Evolutionary conservation across 2,888 invertebrate genomes (phyloP).

Genomic region (Dolichopus griseipennis): DNA sequence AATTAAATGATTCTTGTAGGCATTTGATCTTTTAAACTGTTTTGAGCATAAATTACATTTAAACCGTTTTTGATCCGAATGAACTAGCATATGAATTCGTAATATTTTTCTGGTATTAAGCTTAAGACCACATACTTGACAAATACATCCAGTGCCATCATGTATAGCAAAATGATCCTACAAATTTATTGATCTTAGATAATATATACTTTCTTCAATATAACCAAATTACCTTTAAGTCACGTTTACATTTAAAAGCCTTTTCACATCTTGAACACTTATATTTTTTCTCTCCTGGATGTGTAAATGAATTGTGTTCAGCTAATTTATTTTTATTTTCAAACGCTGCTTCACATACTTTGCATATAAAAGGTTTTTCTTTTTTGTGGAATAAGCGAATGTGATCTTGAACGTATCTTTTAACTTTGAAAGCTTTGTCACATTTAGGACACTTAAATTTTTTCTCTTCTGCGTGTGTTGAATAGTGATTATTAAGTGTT

Average conservation of each 20-base stretch:
- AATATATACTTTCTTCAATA: neutral
- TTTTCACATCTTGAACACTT: constrained; percentile 14
- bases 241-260: constrained; percentile 25
- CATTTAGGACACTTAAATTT: neutral
- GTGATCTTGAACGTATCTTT: neutral
- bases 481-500: neutral
- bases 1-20: constrained; percentile 41
- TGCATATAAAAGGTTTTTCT: neutral
- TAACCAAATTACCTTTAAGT: constrained; percentile 13
- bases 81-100: constrained; percentile 43
- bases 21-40: constrained; percentile 40
- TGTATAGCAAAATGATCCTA: constrained; percentile 44
- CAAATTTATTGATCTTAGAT: constrained; percentile 7
- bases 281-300: neutral
- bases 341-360: neutral
- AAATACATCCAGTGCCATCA: constrained; percentile 36
- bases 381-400: neutral
- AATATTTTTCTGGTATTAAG: constrained; percentile 44
- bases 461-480: neutral
- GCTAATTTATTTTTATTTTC: neutral
- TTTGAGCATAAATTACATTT: constrained; percentile 39
- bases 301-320: constrained; percentile 20
- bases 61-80: constrained; percentile 36
- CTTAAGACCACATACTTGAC: constrained; percentile 16
- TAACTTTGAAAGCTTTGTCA: neutral